Evolutionary conservation across 2,888 invertebrate species (phyloP).

Genomic region (Cactoblastis cactorum): DNA sequence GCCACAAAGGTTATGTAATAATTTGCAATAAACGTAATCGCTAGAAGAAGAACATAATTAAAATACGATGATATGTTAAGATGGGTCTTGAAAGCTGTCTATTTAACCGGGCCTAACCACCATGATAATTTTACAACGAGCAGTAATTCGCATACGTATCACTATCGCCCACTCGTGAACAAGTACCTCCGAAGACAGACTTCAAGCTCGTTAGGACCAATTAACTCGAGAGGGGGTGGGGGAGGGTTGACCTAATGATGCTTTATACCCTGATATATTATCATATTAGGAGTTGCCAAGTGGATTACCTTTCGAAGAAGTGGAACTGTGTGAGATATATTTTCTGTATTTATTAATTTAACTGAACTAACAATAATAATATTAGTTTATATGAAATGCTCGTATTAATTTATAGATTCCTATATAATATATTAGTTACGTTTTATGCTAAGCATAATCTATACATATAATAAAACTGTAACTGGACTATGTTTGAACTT

Average conservation of each 20-base stretch:
- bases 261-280: conserved; percentile 59
- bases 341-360: background rate
- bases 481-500: no score
- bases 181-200: background rate
- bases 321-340: background rate
- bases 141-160: conserved; percentile 1
- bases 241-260: conserved; percentile 49
- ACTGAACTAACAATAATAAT: no score
- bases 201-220: conserved; percentile 33
- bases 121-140: background rate
- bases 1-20: no score
- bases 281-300: conserved; percentile 35
- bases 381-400: no score
- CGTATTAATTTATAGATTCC: no score
- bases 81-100: no score
- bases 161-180: background rate
- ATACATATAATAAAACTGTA: no score
- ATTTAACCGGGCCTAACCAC: no score
- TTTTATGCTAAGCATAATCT: no score
- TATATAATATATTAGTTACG: no score
- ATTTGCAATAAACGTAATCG: no score
- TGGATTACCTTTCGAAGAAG: conserved; percentile 1
- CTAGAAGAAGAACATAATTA: background rate
- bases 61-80: no score
- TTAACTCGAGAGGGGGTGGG: conserved; percentile 29